Evolutionary conservation across 2,888 invertebrate species (phyloP), one percentile per base, ranked within the genome.

Genomic region (Arge pagana): DNA sequence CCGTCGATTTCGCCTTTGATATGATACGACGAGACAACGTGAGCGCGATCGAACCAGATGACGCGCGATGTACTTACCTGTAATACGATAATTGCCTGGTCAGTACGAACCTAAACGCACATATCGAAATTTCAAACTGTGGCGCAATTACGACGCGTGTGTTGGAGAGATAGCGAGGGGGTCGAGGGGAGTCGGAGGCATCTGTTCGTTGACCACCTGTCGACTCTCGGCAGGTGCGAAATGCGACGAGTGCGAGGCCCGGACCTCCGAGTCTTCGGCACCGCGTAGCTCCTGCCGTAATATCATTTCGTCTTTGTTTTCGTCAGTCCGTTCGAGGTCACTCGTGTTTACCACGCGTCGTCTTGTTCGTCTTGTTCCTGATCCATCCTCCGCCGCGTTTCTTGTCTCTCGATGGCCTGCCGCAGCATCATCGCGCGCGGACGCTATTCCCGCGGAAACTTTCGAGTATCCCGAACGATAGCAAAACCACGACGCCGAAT

Each of bases 191-290:
- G n/a, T n/a, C n/a, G 51, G 36, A 49, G 52, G 63, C 70, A 69
- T 70, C 69, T 70, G 67, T 64, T 65, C 70, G 65, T 55, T 56
- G 64, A 55, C 69, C 71, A 71, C 65, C 70, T 71, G 70, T 65
- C 71, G 67, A 67, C 72, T 71, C 68, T 65, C 71, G 67, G 68
- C 72, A 74, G 71, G 70, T 72, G 71, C 63, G 57, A 59, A 63
- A 62, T 68, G 71, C 61, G 59, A 58, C 56, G n/a, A n/a, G n/a
- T n/a, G n/a, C 50, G 40, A 40, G 36, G 48, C 30, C 33, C 23
- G 30, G 48, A 19, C 24, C 30, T n/a, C 48, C 51, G 52, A n/a
- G 42, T 54, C 51, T 55, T 54, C 51, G 52, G 53, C 42, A 53
- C 57, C 56, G 54, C 54, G 41, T 51, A 52, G 54, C 48, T n/a